Percentiles rank a stretch among this genome's conserved stretches.
Conservation (phyloP, 2,888 invertebrate species). For the Epicampocera succincta region DNA sequence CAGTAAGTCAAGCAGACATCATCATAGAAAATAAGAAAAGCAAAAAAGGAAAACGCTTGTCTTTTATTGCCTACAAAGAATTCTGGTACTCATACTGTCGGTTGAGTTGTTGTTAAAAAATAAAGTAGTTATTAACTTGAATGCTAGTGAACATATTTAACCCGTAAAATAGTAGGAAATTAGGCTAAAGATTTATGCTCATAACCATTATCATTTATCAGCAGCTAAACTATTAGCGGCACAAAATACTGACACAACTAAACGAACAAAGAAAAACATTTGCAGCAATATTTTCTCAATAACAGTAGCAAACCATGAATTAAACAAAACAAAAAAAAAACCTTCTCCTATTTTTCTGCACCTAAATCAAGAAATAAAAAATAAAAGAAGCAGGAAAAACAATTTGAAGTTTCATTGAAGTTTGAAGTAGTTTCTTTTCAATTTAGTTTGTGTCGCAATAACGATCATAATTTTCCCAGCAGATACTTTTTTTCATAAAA, state of each 20-base stretch:
- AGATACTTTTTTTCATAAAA: conserved; percentile 46
- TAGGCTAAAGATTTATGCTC: conserved; percentile 68
- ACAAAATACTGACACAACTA: conserved; percentile 41
- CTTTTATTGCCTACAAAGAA: conserved; percentile 59
- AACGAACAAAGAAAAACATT: conserved; percentile 17
- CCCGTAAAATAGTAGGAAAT: conserved; percentile 65
- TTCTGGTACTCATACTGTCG: conserved; percentile 14
- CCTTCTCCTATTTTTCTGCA: conserved; percentile 28
- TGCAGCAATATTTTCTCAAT: conserved; percentile 38
- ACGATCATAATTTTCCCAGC: conserved; percentile 66
- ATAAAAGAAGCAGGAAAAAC: conserved; percentile 8
- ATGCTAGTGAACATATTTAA: conserved; percentile 66
- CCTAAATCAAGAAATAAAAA: conserved; percentile 8
- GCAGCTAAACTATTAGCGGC: conserved; percentile 63
- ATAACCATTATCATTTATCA: conserved; percentile 69
- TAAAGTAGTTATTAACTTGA: conserved; percentile 68
- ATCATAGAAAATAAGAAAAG: conserved; percentile 4
- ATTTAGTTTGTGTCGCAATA: conserved; percentile 65
- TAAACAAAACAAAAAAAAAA: conserved; percentile 29
- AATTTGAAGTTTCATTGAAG: conserved; percentile 49
- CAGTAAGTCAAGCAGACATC: conserved; percentile 56
- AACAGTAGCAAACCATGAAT: conserved; percentile 62
- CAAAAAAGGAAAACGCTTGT: conserved; percentile 38
- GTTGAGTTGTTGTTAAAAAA: conserved; percentile 45
- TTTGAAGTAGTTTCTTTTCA: conserved; percentile 56